phyloP scores from a whole-genome alignment of 2,888 invertebrate genomes.

The Crematogaster levior region DNA sequence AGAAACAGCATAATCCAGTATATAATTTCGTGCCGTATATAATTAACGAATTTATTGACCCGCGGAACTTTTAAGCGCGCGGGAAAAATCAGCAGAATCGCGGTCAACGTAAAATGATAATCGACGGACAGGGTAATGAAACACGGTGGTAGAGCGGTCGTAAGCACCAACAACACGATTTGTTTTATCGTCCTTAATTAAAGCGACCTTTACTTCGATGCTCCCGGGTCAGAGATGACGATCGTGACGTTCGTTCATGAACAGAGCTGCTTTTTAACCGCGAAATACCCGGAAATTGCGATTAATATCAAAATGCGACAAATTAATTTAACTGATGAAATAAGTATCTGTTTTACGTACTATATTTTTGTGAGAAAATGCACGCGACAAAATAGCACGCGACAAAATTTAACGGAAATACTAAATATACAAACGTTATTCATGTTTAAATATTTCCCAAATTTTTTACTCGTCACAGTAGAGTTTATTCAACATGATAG shows the following conservation, averaged over 20 bases:
- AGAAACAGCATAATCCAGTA: neutral
- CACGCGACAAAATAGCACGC: no score
- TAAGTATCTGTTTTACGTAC: neutral
- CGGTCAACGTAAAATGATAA: slow-evolving; percentile 12
- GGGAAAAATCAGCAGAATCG: slow-evolving; percentile 9
- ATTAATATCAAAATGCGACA: neutral
- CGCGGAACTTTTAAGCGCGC: neutral
- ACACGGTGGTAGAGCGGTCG: neutral
- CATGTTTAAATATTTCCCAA: neutral
- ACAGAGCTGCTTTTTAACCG: neutral
- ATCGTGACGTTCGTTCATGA: slow-evolving; percentile 8
- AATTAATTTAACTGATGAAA: neutral
- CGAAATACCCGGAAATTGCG: neutral
- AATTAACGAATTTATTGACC: neutral
- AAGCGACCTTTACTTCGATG: slow-evolving; percentile 32
- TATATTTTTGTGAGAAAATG: no score
- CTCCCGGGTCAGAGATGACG: neutral
- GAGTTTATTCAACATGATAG: neutral
- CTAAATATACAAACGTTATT: neutral
- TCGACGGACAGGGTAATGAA: neutral
- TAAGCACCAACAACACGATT: slow-evolving; percentile 12
- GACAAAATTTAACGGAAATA: neutral
- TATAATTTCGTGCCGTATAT: neutral
- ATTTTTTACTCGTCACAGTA: neutral
- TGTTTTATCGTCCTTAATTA: slow-evolving; percentile 33